Evolutionary conservation across 1,140 invertebrate species (phyloP), one percentile per base, ranked within the genome.

Genomic region (Aphaenogaster ashmeadi): DNA sequence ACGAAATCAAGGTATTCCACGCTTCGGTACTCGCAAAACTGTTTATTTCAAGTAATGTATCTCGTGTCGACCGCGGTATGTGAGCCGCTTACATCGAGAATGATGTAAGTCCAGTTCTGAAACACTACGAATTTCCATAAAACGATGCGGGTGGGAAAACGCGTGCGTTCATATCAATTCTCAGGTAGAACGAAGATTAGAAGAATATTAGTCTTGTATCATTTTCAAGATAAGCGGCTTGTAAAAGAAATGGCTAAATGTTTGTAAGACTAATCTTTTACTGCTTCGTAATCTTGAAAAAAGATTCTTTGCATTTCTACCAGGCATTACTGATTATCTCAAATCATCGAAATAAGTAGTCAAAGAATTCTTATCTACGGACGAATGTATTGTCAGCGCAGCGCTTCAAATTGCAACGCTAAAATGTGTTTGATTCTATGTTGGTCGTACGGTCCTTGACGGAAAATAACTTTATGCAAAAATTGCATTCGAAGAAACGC

Each of bases 31-130:
- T 36, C 27, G 50, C 69, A 75, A 84, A 74, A 62, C 80, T 71
- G n/a, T 33, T 74, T 75, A 84, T 75, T 84, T 84, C 41, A 50
- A 47, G 69, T 84, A 75, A 83, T 47, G 47, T 84, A 62, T 62
- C 27, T 60, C n/a, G 13, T 62, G 80, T 47, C 41, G 41, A 74
- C 41, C 54, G 69, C 54, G 69, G 44, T 69, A 54, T 21, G 36
- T 56, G 38, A 80, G 62, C 36, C 1, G 50, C 18, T 66, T 79
- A 81, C n/a, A 47, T 71, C 38, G 54, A 72, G 52, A 83, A 41
- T 83, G 38, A 83, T 83, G 27, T 44, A 81, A 83, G 18, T 33
- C 21, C 13, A 44, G 7, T 58, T 47, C 52, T 52, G 69, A 84
- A 60, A 84, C 41, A 38, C 36, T 21, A 80, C 13, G 27, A 62